These are phyloP conservation scores for Ceyx margarethae DNA, from an alignment of 2,113 vertebrate genomes.

Conservation along the genomic window DNA sequence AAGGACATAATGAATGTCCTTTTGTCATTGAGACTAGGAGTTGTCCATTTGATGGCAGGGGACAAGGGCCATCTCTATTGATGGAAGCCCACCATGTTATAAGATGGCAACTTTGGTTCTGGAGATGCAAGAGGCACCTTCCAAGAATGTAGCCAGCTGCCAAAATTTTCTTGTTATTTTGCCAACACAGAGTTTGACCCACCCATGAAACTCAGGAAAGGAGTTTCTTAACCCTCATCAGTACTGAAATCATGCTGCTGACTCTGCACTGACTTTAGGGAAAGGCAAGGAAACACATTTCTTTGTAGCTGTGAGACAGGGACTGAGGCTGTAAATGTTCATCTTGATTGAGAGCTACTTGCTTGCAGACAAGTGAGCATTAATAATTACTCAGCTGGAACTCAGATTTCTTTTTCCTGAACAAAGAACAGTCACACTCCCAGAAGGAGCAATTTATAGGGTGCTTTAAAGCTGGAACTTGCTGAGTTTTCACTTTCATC, in stretches of 20 bases:
- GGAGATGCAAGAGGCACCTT: neutral
- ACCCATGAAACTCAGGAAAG: neutral
- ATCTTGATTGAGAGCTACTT: neutral
- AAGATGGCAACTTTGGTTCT: neutral
- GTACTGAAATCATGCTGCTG: neutral
- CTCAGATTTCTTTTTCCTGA: slow-evolving; percentile 18
- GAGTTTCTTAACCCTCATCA: neutral
- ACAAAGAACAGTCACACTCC: neutral
- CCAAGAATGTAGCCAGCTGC: neutral
- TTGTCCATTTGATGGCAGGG: neutral
- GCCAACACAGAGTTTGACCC: neutral
- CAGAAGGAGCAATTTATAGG: slow-evolving; percentile 21
- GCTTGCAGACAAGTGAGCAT: neutral
- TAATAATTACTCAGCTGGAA: slow-evolving; percentile 30
- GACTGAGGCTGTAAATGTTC: neutral
- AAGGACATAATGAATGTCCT: neutral
- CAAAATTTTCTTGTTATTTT: neutral
- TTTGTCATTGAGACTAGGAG: neutral
- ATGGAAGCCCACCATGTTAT: neutral
- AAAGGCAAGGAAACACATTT: rapidly evolving
- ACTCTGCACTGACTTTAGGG: neutral
- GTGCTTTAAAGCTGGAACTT: neutral
- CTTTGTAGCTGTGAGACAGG: neutral
- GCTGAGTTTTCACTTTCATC: neutral
- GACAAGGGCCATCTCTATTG: neutral